Evolutionary conservation across 2,888 invertebrate species (phyloP).

Genomic region (Agrilus cyanescens): DNA sequence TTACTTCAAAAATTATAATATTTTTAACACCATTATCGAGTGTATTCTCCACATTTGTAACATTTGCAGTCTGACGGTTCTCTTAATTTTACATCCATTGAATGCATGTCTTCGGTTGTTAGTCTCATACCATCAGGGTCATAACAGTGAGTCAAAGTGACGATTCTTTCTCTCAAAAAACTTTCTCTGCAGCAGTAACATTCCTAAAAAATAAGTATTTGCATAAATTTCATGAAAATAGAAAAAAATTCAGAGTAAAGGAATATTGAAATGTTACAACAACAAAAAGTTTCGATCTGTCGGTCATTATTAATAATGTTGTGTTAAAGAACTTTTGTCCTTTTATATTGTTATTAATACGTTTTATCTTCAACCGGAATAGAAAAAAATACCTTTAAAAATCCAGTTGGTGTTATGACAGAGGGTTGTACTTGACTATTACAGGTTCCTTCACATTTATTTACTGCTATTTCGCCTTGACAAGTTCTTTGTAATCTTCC

Average conservation of each 20-base stretch:
- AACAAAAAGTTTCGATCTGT: too few relatives aligned
- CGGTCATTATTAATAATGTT: neutral
- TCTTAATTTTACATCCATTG: conserved; percentile 71
- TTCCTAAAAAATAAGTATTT: conserved; percentile 44
- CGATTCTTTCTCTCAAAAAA: conserved; percentile 66
- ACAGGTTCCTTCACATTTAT: conserved; percentile 89
- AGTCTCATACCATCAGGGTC: conserved; percentile 75
- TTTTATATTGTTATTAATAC: neutral
- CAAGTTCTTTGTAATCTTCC: conserved; percentile 78
- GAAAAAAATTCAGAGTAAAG: too few relatives aligned
- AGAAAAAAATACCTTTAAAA: conserved; percentile 62
- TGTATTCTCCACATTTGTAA: conserved; percentile 78
- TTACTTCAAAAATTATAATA: neutral
- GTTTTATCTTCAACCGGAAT: neutral
- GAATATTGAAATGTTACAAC: too few relatives aligned
- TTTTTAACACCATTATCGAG: conserved; percentile 40
- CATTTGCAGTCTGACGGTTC: conserved; percentile 87
- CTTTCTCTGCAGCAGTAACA: conserved; percentile 88
- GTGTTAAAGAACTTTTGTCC: conserved; percentile 3
- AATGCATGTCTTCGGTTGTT: conserved; percentile 52
- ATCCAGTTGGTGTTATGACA: conserved; percentile 77
- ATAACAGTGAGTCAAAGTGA: conserved; percentile 75
- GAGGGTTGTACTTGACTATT: conserved; percentile 87
- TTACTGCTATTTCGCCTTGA: conserved; percentile 79
- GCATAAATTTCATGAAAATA: too few relatives aligned